These are phyloP conservation scores for Zoroaster sp. DNA, from an alignment of 53 echinoderm and acorn worm species.

Conservation along the genomic window DNA sequence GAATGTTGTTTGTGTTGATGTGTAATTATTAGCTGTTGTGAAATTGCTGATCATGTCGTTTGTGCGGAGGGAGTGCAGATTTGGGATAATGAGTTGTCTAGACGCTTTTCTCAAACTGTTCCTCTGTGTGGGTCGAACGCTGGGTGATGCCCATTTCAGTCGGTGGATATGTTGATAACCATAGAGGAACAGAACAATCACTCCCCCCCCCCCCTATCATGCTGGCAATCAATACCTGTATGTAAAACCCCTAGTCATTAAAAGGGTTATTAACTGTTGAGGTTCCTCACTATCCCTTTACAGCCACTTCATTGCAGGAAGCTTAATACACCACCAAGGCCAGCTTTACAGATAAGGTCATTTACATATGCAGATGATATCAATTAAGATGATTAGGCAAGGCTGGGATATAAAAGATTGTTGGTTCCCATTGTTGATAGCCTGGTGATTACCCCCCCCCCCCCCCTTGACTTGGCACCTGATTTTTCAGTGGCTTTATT, in stretches of 20 bases:
- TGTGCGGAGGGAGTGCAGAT: background rate
- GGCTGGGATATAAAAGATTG: slow-evolving; percentile 8
- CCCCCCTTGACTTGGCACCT: background rate
- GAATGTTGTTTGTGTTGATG: background rate
- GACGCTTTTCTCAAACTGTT: background rate
- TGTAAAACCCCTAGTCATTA: background rate
- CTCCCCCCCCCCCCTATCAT: background rate
- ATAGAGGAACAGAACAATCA: background rate
- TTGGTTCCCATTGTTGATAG: slow-evolving; percentile 9
- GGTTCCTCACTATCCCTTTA: background rate
- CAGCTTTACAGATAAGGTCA: slow-evolving; percentile 68
- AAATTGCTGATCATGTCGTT: background rate
- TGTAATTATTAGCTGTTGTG: background rate
- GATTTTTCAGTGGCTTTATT: slow-evolving; percentile 1
- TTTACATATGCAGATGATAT: slow-evolving; percentile 91
- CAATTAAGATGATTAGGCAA: slow-evolving; percentile 73
- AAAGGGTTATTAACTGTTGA: background rate
- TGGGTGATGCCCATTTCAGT: too few relatives aligned
- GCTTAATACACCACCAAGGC: slow-evolving; percentile 61
- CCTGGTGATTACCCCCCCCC: slow-evolving; percentile 1
- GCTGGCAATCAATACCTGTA: background rate
- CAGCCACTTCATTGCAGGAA: slow-evolving; percentile 33
- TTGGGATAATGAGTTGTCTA: slow-evolving; percentile 27
- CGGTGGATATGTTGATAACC: too few relatives aligned
- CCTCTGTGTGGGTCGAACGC: background rate